A percentile compares a stretch with the other conserved stretches of the same genome.
Conservation (phyloP, 2,797 vertebrate genomes). For the Pantherophis vulpinus region DNA sequence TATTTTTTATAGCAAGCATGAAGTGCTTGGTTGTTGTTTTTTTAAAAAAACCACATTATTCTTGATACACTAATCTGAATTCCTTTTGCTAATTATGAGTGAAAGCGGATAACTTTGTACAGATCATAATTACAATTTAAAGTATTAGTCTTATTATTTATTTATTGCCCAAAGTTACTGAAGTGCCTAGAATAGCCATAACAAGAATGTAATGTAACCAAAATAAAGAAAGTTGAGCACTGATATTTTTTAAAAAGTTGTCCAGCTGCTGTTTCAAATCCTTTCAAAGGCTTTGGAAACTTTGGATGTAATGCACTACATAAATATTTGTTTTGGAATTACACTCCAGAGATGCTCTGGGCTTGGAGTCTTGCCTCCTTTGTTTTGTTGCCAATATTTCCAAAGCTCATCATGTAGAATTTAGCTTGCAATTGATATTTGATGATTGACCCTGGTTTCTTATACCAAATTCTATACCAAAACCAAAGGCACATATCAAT, state of each 20-base stretch:
- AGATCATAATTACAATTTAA: not conserved
- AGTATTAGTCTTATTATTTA: not conserved
- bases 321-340: slow-evolving; percentile 32
- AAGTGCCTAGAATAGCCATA: not conserved
- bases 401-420: not conserved
- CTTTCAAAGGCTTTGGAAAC: not conserved
- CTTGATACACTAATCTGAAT: not conserved
- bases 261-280: not conserved
- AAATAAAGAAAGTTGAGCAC: not conserved
- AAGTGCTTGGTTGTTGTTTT: not conserved
- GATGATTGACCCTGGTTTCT: not conserved
- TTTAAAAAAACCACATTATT: not conserved
- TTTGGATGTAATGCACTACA: not conserved
- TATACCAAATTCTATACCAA: not conserved
- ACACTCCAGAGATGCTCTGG: not conserved
- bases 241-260: not conserved
- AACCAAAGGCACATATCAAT: not conserved
- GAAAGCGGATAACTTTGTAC: not conserved
- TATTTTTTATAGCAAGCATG: not conserved
- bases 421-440: not conserved
- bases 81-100: not conserved
- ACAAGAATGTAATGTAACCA: not conserved
- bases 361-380: not conserved
- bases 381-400: not conserved
- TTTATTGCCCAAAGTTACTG: not conserved